Percentiles rank a stretch among this genome's conserved stretches.
These are phyloP conservation scores for Sakesphorus luctuosus DNA, from an alignment of 2,113 vertebrate species.

Conservation along the genomic window DNA sequence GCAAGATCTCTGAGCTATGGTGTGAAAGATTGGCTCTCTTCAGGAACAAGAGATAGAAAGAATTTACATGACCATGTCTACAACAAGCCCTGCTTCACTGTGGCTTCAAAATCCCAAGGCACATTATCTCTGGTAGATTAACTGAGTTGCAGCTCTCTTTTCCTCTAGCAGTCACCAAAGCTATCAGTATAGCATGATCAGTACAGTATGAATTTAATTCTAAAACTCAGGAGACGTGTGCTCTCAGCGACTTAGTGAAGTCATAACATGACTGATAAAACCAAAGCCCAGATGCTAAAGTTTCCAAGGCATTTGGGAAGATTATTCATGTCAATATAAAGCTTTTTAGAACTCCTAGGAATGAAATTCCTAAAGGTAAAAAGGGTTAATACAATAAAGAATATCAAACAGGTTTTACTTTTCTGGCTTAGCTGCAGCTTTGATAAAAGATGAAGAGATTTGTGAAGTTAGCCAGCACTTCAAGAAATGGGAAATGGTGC, in stretches of 20 bases:
- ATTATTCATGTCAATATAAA: not conserved
- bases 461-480: not conserved
- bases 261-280: not conserved
- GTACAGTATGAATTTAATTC: not conserved
- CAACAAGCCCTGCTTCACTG: not conserved
- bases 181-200: not conserved
- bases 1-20: not conserved
- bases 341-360: not conserved
- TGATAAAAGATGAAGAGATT: not conserved
- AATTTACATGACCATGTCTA: not conserved
- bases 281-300: not conserved
- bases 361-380: not conserved
- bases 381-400: not conserved
- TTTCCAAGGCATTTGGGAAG: not conserved
- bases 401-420: not conserved
- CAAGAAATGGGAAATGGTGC: not conserved
- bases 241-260: not conserved
- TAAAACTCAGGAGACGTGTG: not conserved
- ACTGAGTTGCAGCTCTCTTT: not conserved
- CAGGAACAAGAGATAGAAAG: not conserved
- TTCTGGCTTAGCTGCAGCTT: not conserved
- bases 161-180: not conserved
- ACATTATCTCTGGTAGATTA: not conserved
- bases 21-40: not conserved
- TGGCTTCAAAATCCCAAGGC: not conserved